Percentiles rank a stretch among this genome's conserved stretches.
Conservation (phyloP, 2,888 invertebrate genomes). For the Exephanes ischioxanthus region DNA sequence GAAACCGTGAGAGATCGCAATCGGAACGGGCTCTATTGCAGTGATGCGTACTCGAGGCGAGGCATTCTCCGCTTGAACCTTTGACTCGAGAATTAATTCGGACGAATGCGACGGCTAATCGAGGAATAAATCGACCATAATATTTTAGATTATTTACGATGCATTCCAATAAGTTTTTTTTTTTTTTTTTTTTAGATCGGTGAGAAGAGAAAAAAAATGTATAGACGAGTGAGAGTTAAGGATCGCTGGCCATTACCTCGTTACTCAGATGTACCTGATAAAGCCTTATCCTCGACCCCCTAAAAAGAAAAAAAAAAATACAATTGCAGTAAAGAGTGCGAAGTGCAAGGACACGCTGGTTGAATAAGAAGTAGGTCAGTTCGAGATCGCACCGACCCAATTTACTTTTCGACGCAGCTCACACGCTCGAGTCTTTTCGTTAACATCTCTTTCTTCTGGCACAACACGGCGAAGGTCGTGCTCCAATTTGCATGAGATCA, state of each 20-base stretch:
- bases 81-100: not conserved
- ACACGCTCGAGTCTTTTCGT: not conserved
- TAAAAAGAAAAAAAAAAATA: not conserved
- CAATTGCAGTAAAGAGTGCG: slow-evolving; percentile 1
- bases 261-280: slow-evolving; percentile 7
- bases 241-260: not conserved
- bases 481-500: slow-evolving; percentile 29
- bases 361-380: slow-evolving; percentile 39
- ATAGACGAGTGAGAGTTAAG: not conserved
- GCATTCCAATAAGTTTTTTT: not conserved
- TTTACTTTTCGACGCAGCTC: slow-evolving; percentile 16
- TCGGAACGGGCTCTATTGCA: not conserved
- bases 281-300: not conserved
- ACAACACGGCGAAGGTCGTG: slow-evolving; percentile 17
- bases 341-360: not conserved
- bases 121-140: not conserved
- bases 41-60: not conserved
- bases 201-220: not conserved
- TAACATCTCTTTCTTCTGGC: slow-evolving; percentile 18
- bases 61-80: not conserved
- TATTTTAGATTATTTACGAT: not conserved
- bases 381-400: slow-evolving; percentile 26
- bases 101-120: not conserved
- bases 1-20: not conserved
- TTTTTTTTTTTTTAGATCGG: not conserved